Evolutionary conservation across 2,113 vertebrate species (phyloP), one percentile per base, ranked within the genome.

Genomic region (Brachirus orientalis): DNA sequence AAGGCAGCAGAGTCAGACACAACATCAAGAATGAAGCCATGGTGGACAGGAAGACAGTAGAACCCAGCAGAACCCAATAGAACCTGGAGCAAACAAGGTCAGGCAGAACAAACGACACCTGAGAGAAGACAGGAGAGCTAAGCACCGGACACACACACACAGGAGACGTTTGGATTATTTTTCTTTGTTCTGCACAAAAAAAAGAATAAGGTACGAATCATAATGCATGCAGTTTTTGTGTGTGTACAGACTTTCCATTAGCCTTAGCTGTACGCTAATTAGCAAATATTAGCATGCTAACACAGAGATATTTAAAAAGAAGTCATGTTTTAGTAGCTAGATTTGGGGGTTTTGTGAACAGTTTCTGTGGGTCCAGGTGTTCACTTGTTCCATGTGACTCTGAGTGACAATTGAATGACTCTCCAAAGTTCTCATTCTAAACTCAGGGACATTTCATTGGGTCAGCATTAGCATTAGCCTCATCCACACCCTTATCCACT

Each of bases 121-220:
- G 38, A 47, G 37, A 4, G 35, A 46, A 28, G 4, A 58, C 13
- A 28, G 19, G 17, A 18, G 43, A 20, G 6, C 38, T 10, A 14
- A 59, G 35, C 38, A 11, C 50, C 28, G 10, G 38, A 18, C 68
- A 38, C 50, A 47, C 13, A 59, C 28, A 37, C 10, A 46, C 44
- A 82, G 36, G 43, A 47, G 1, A 35, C 17, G 10, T 20, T 3
- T 18, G 20, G 60, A 70, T 72, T 43, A 41, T 19, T 60, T 9
- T 0, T 36, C 6, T 22, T 22, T 18, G 8, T 18, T 72, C 53
- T 4, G 44, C 55, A 33, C 0, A 19, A 54, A 10, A 14, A 58
- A 54, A 69, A 68, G 19, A 70, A 4, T 41, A 59, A 83, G 80
- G 86, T 88, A 59, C 77, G 72, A 69, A 2, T 28, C 28, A 28